A percentile compares a stretch with the other conserved stretches of the same genome.
These are phyloP conservation scores for Caenorhabditis angaria DNA, from an alignment of 2,888 invertebrate species.

Conservation along the genomic window DNA sequence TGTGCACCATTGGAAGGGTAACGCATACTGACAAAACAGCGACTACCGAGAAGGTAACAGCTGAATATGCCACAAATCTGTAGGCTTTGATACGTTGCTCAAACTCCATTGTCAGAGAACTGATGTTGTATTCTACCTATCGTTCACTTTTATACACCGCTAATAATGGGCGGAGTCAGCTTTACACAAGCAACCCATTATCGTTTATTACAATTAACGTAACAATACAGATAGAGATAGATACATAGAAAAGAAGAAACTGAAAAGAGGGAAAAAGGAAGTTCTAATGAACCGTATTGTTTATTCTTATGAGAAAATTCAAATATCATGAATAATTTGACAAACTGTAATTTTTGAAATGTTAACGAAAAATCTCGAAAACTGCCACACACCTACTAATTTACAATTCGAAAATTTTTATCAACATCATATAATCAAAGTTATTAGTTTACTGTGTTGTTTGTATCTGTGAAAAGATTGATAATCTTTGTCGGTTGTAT, in stretches of 20 bases:
- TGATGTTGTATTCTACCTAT: not conserved
- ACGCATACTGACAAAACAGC: constrained; percentile 50
- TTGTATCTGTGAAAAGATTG: too few relatives aligned
- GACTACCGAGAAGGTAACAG: constrained; percentile 39
- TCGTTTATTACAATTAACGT: constrained; percentile 1
- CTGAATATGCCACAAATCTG: constrained; percentile 41
- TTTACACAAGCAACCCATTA: constrained; percentile 2
- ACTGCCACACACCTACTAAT: too few relatives aligned
- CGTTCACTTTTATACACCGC: not conserved
- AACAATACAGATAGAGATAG: not conserved
- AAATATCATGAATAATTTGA: too few relatives aligned
- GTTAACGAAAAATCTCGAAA: too few relatives aligned
- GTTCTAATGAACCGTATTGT: not conserved
- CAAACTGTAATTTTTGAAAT: too few relatives aligned
- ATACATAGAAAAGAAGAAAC: not conserved
- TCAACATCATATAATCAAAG: too few relatives aligned
- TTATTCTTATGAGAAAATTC: not conserved
- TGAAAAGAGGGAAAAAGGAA: not conserved
- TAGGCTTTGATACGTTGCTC: constrained; percentile 31
- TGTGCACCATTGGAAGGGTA: constrained; percentile 71
- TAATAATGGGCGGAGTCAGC: not conserved
- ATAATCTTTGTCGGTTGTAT: too few relatives aligned
- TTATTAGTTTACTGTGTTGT: too few relatives aligned
- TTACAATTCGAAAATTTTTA: too few relatives aligned
- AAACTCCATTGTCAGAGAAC: constrained; percentile 28